Base-by-base conservation (phyloP, 2,113 vertebrate species). In the Hepsetus odoe region DNA sequence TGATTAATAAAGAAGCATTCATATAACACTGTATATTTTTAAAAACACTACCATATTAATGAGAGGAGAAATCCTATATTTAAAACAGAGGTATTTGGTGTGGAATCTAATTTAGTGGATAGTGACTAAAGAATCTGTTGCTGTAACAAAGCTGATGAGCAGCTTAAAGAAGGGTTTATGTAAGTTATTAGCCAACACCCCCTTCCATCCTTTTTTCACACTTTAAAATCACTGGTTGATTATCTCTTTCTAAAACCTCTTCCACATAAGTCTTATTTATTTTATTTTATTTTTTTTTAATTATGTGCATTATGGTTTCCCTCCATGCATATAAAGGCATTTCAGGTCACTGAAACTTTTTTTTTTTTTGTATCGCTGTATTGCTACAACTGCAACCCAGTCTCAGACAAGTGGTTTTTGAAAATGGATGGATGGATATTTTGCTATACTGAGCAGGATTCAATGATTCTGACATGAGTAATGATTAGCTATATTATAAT, bases 81-180 rank as follows among this genome's bases (percentile, higher is more conserved):
- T 35, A 53, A 53, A 64, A 55, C 26, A 61, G 9, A 62, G 14
- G 22, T 16, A 20, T 14, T 53, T 28, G 32, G 8, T 28, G 38
- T 66, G 32, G 38, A 76, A 66, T 76, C 62, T 51, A 65, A 40
- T 8, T n/a, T 18, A 55, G 46, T 10, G n/a, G 64, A 49, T 13
- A 20, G 44, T 33, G 49, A 35, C 38, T 44, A 76, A 53, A 74
- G 59, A 64, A 65, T 66, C 40, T 33, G 66, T 74, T 16, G 20
- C 40, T 62, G n/a, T 44, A 62, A 62, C 62, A 74, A 62, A 74
- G 40, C 61, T 76, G 32, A 20, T 0, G 8, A 10, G 59, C 16
- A 38, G 33, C 16, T 14, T 38, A 38, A 20, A 65, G 61, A 9
- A 65, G 61, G 35, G 61, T 35, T 64, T 64, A 35, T 6, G 1